phyloP scores from a whole-genome alignment of 1,140 invertebrate species.

The Pseudachorutes palmiensis region DNA sequence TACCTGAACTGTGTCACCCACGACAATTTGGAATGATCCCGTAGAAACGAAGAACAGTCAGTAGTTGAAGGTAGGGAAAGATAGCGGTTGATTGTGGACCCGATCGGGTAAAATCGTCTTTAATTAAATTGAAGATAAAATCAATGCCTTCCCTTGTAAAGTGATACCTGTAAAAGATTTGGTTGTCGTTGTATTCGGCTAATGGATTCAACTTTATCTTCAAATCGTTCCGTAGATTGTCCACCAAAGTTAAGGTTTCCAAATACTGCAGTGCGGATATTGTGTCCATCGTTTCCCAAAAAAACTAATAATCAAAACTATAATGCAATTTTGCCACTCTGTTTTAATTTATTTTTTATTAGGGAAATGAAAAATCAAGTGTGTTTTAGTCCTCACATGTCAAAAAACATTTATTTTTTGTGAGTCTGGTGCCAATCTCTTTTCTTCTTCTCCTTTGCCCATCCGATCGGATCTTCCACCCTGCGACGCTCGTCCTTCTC shows the following conservation, averaged over 20 bases:
- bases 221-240: background rate
- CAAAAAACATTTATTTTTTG: background rate
- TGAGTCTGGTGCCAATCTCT: background rate
- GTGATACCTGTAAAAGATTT: background rate
- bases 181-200: background rate
- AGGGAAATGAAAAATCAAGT: background rate
- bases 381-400: background rate
- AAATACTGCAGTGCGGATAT: background rate
- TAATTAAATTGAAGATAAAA: background rate
- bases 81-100: background rate
- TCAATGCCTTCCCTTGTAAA: slow-evolving; percentile 3
- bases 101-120: background rate
- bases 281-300: background rate
- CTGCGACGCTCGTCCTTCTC: background rate
- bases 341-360: background rate
- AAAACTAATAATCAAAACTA: background rate
- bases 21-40: slow-evolving; percentile 24
- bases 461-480: background rate
- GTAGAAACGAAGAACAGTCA: slow-evolving; percentile 30
- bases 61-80: slow-evolving; percentile 20
- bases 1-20: slow-evolving; percentile 31
- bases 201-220: slow-evolving; percentile 8
- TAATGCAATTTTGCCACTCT: background rate
- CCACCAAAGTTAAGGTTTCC: background rate
- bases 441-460: background rate